Conservation (phyloP, 2,888 invertebrate species). For the Ophioninae sp. region DNA sequence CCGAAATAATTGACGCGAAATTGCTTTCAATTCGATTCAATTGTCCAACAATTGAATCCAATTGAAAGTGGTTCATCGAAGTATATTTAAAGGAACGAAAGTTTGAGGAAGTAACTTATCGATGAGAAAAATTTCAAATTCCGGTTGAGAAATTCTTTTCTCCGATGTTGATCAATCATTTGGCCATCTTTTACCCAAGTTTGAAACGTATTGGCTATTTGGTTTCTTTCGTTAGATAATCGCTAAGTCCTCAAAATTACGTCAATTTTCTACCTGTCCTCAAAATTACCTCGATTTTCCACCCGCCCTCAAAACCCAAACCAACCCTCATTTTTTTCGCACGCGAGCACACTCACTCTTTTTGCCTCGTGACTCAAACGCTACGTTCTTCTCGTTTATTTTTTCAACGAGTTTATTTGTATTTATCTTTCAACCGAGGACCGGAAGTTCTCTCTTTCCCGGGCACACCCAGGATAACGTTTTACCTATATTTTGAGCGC, state of each 20-base stretch:
- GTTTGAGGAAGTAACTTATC: too few relatives aligned
- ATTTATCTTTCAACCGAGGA: slow-evolving; percentile 41
- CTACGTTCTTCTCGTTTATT: not conserved
- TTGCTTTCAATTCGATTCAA: slow-evolving; percentile 20
- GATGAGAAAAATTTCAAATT: not conserved
- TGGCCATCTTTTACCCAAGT: too few relatives aligned
- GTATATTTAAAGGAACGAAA: too few relatives aligned
- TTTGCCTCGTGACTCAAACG: not conserved
- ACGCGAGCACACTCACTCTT: not conserved
- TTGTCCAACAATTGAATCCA: slow-evolving; percentile 6
- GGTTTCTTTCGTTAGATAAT: too few relatives aligned
- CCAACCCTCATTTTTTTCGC: not conserved
- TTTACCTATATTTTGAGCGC: slow-evolving; percentile 3
- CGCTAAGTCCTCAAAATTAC: too few relatives aligned
- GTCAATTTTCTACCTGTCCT: too few relatives aligned
- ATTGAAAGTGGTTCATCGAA: not conserved
- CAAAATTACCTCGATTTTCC: too few relatives aligned
- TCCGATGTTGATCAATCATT: too few relatives aligned
- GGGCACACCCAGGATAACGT: slow-evolving; percentile 24
- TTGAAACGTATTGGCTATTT: too few relatives aligned
- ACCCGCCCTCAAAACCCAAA: too few relatives aligned
- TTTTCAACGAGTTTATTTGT: slow-evolving; percentile 38
- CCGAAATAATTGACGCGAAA: not conserved
- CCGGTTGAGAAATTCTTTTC: not conserved
- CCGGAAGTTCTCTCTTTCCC: slow-evolving; percentile 14